A percentile compares a stretch with the other conserved stretches of the same genome.
phyloP scores from a whole-genome alignment of 1,140 invertebrate genomes.

The Tetramorium alpestre region DNA sequence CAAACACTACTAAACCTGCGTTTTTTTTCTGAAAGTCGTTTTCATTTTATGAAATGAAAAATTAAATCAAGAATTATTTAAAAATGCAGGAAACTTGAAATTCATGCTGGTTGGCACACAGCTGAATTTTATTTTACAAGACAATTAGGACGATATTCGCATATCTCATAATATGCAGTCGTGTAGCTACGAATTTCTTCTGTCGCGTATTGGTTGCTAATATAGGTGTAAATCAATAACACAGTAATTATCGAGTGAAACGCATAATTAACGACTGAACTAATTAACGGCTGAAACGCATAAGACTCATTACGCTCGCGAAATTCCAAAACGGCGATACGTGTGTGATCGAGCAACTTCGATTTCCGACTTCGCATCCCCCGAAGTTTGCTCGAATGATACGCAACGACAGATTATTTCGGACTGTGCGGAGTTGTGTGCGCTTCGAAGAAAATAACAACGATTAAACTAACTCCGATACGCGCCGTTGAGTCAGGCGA shows the following conservation, averaged over 20 bases:
- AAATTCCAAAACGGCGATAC: constrained; percentile 25
- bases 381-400: neutral
- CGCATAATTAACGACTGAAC: constrained; percentile 46
- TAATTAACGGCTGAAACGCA: constrained; percentile 29
- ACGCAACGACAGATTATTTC: constrained; percentile 23
- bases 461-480: constrained; percentile 52
- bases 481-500: constrained; percentile 42
- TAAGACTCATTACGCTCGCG: constrained; percentile 40
- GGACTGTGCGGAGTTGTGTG: neutral
- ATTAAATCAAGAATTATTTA: neutral
- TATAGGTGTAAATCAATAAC: constrained; percentile 45
- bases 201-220: neutral
- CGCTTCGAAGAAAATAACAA: constrained; percentile 32
- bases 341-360: neutral
- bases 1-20: neutral
- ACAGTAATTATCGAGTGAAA: constrained; percentile 34
- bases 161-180: neutral
- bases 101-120: neutral
- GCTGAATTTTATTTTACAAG: neutral
- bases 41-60: constrained; percentile 1
- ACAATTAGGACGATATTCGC: neutral
- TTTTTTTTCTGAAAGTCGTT: neutral
- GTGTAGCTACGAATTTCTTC: constrained; percentile 41
- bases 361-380: neutral
- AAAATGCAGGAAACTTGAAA: neutral